Evolutionary conservation across 2,113 vertebrate species (phyloP).

Genomic region (Bubalus kerabau): DNA sequence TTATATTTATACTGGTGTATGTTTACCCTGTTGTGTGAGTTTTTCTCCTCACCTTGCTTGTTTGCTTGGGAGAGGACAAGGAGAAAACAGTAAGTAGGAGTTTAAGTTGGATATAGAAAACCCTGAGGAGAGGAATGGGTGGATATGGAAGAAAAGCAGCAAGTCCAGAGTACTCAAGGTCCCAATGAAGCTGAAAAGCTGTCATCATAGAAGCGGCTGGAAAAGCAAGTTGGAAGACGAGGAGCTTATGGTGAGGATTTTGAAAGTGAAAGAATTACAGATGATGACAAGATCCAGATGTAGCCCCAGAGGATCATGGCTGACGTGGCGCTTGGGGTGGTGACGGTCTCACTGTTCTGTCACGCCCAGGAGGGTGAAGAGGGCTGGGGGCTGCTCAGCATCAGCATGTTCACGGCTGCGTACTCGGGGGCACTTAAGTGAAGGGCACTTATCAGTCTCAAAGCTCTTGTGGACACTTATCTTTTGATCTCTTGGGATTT

Average conservation of each 20-base stretch:
- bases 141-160: background rate
- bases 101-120: background rate
- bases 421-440: background rate
- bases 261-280: background rate
- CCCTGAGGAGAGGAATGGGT: background rate
- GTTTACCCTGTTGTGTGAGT: background rate
- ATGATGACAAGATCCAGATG: background rate
- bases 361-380: background rate
- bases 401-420: fast-evolving
- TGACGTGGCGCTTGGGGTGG: fast-evolving
- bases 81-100: background rate
- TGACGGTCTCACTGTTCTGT: background rate
- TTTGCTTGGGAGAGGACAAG: background rate
- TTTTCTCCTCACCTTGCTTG: background rate
- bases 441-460: background rate
- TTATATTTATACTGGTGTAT: background rate
- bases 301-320: background rate
- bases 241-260: background rate
- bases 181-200: background rate
- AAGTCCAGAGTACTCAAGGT: background rate
- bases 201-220: background rate
- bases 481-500: background rate
- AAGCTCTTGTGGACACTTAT: background rate
- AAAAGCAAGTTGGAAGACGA: background rate
- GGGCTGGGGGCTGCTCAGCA: no score